phyloP scores from a whole-genome alignment of 2,113 vertebrate genomes.

The Nesoenas mayeri region DNA sequence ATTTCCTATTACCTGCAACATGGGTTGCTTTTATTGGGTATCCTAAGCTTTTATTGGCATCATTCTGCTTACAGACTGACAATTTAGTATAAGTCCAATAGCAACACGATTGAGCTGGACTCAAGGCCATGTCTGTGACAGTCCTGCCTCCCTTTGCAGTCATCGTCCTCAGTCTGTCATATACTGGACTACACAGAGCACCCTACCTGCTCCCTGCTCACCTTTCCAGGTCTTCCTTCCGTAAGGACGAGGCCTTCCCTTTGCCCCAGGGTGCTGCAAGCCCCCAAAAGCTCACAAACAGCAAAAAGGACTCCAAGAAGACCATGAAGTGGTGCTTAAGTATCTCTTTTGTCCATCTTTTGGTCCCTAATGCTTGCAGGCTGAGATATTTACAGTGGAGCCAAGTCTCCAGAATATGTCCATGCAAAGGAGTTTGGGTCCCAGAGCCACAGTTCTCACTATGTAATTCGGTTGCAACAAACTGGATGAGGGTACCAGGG shows the following conservation, averaged over 20 bases:
- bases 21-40: not conserved
- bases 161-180: not conserved
- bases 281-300: not conserved
- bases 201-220: not conserved
- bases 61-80: not conserved
- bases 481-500: not conserved
- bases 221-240: not conserved
- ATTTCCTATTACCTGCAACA: not conserved
- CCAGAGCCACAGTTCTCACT: not conserved
- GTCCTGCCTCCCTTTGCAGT: not conserved
- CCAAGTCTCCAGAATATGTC: not conserved
- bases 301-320: not conserved
- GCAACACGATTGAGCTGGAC: not conserved
- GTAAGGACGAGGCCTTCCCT: accelerated
- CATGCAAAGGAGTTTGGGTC: not conserved
- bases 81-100: not conserved
- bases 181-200: not conserved
- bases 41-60: not conserved
- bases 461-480: not conserved
- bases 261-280: not conserved
- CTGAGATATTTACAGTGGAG: not conserved
- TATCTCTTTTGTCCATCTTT: not conserved
- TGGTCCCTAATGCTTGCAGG: not conserved
- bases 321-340: not conserved
- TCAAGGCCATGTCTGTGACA: not conserved